phyloP scores from a whole-genome alignment of 2,888 invertebrate species.

The Xestia ashworthii region DNA sequence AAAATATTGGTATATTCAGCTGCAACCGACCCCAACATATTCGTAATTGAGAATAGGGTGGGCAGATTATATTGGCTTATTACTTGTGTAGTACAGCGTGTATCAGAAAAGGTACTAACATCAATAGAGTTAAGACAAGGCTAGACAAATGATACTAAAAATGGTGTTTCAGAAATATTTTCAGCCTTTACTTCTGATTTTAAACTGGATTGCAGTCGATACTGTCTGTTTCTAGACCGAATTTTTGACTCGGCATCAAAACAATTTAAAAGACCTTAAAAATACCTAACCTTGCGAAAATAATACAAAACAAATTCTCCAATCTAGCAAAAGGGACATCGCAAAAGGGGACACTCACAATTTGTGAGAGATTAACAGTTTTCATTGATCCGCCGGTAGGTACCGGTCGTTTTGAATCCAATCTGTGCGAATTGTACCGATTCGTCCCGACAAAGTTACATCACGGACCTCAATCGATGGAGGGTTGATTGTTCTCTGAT shows the following conservation, averaged over 20 bases:
- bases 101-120: too few relatives aligned
- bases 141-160: neutral
- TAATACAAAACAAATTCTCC: constrained; percentile 36
- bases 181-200: neutral
- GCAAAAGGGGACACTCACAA: constrained; percentile 77
- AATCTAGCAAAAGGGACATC: constrained; percentile 67
- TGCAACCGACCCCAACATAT: too few relatives aligned
- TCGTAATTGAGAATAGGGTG: too few relatives aligned
- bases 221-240: neutral
- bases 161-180: neutral
- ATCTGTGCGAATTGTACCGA: constrained; percentile 78
- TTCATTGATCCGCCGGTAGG: constrained; percentile 73
- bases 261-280: neutral
- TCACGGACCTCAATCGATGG: constrained; percentile 44
- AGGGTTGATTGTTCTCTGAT: constrained; percentile 50
- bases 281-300: constrained; percentile 1
- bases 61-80: too few relatives aligned
- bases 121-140: neutral
- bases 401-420: constrained; percentile 76
- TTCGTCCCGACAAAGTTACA: constrained; percentile 67
- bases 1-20: too few relatives aligned
- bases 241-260: neutral
- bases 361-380: constrained; percentile 78
- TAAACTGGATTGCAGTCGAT: neutral
- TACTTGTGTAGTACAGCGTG: too few relatives aligned